phyloP scores from a whole-genome alignment of 1,140 invertebrate species.

The Danaus plexippus region DNA sequence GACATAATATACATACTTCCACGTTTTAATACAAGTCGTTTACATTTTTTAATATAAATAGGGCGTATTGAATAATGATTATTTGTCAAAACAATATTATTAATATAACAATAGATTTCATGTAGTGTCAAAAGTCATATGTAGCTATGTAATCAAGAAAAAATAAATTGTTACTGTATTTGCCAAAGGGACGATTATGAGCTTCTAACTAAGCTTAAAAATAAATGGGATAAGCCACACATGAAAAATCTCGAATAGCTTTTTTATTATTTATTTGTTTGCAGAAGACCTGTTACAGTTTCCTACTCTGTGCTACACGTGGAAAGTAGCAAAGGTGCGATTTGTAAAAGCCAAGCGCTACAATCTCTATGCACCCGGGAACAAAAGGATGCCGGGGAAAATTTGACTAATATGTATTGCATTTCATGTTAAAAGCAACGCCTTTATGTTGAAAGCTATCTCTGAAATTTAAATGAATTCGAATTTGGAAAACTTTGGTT shows the following conservation, averaged over 20 bases:
- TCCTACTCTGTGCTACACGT: slow-evolving; percentile 24
- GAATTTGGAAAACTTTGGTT: neutral
- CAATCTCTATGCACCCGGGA: slow-evolving; percentile 23
- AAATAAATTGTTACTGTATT: no score
- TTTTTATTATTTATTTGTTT: neutral
- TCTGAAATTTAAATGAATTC: slow-evolving; percentile 8
- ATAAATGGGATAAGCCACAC: neutral
- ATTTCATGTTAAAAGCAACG: slow-evolving; percentile 15
- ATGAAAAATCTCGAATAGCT: neutral
- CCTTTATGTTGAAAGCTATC: no score
- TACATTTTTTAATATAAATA: no score
- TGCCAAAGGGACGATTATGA: no score
- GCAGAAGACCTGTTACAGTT: no score
- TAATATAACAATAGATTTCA: no score
- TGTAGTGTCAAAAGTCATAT: no score
- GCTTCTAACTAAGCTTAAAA: slow-evolving; percentile 1
- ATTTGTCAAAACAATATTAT: no score
- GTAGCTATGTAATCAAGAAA: no score
- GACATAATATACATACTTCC: no score
- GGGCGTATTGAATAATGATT: no score
- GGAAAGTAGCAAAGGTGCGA: slow-evolving; percentile 30
- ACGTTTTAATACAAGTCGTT: no score
- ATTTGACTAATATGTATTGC: slow-evolving; percentile 22
- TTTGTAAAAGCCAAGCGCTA: slow-evolving; percentile 32
- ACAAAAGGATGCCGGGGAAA: slow-evolving; percentile 10